phyloP scores from a whole-genome alignment of 2,797 vertebrate genomes.

The Tiaroga cobitis region DNA sequence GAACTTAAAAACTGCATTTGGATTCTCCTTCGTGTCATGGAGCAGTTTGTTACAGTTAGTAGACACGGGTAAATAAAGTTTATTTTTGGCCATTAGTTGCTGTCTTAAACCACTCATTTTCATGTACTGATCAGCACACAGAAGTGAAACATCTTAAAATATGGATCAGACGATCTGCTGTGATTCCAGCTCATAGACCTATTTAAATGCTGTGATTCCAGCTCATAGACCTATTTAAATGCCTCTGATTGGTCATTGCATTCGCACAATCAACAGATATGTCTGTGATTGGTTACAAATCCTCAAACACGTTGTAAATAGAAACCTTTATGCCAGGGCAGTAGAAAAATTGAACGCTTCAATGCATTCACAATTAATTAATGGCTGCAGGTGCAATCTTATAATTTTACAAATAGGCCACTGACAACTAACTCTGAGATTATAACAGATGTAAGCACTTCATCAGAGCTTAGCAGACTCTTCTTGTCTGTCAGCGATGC shows the following conservation, averaged over 20 bases:
- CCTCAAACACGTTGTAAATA: not conserved
- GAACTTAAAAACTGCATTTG: too few relatives aligned
- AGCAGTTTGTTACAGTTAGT: too few relatives aligned
- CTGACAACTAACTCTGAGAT: not conserved
- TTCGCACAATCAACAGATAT: not conserved
- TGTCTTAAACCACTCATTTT: too few relatives aligned
- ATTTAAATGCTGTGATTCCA: not conserved
- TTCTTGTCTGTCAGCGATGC: not conserved
- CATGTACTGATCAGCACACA: not conserved
- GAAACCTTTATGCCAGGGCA: not conserved
- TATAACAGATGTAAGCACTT: too few relatives aligned
- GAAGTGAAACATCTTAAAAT: not conserved
- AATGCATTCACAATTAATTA: not conserved
- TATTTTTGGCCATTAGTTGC: too few relatives aligned
- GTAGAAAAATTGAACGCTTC: not conserved
- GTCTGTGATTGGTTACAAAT: not conserved
- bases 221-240: not conserved
- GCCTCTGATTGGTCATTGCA: not conserved
- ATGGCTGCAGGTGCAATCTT: not conserved
- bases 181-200: not conserved
- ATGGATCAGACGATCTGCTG: not conserved
- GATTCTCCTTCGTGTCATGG: too few relatives aligned
- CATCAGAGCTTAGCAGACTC: conserved; percentile 15
- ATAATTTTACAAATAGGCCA: not conserved
- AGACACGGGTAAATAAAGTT: too few relatives aligned